Evolutionary conservation across 2,113 vertebrate species (phyloP).

Genomic region (Catharus minimus): DNA sequence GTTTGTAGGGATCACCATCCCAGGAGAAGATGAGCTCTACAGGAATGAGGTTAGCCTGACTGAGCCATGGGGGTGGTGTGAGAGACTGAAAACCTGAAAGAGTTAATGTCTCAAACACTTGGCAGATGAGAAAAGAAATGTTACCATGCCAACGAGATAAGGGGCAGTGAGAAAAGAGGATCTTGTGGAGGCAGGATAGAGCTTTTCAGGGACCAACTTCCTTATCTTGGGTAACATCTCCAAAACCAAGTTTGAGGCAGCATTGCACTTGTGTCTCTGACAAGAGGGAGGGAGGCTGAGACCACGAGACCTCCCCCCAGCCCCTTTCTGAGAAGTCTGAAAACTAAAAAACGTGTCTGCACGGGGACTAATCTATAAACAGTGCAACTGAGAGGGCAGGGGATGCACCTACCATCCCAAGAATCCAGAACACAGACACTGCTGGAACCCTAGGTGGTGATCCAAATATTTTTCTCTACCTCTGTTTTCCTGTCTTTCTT

Average conservation of each 20-base stretch:
- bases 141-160: background rate
- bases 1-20: background rate
- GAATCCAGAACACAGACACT: background rate
- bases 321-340: background rate
- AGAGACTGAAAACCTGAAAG: background rate
- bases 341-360: background rate
- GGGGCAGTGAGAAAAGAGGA: background rate
- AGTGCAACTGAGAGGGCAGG: background rate
- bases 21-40: background rate
- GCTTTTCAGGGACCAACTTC: background rate
- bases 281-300: background rate
- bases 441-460: background rate
- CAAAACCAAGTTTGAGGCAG: background rate
- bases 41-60: background rate
- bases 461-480: background rate
- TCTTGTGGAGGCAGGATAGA: background rate
- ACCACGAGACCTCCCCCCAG: rapidly evolving
- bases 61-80: background rate
- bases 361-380: background rate
- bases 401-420: background rate
- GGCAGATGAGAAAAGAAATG: background rate
- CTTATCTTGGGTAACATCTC: background rate
- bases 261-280: background rate
- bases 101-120: background rate
- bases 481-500: background rate